Evolutionary conservation across 2,113 vertebrate species (phyloP).

Genomic region (Oryzias javanicus): DNA sequence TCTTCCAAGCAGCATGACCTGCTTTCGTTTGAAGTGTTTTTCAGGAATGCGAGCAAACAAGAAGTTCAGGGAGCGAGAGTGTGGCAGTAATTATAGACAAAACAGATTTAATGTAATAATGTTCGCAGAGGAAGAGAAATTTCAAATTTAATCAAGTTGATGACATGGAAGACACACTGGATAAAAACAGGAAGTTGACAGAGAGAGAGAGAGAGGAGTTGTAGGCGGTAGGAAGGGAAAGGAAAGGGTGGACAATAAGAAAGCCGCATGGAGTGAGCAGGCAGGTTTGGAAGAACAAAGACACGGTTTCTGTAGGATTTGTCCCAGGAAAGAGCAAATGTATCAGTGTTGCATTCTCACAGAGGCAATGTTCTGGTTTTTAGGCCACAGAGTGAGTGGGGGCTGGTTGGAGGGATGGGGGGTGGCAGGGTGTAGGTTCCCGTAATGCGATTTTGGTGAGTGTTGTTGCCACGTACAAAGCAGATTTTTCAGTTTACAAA

Average conservation of each 20-base stretch:
- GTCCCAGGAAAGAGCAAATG: constrained; percentile 10
- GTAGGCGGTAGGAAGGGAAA: constrained; percentile 4
- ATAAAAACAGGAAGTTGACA: constrained; percentile 22
- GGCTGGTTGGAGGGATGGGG: neutral
- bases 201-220: constrained; percentile 21
- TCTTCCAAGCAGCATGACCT: no score
- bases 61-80: neutral
- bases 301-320: constrained; percentile 1
- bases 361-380: constrained; percentile 37
- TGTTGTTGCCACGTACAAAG: constrained; percentile 6
- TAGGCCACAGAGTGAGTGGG: constrained; percentile 15
- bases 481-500: neutral
- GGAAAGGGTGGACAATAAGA: neutral
- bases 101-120: constrained; percentile 20
- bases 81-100: neutral
- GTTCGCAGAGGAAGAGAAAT: constrained; percentile 25
- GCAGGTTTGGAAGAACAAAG: constrained; percentile 1
- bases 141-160: constrained; percentile 21
- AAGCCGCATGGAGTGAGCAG: neutral
- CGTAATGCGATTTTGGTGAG: constrained; percentile 19
- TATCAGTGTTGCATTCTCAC: constrained; percentile 21
- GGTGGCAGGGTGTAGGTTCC: neutral
- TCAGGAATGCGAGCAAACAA: neutral
- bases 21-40: neutral
- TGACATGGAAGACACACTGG: constrained; percentile 24